phyloP scores from a whole-genome alignment of 2,113 vertebrate genomes.

The Dromiciops gliroides region DNA sequence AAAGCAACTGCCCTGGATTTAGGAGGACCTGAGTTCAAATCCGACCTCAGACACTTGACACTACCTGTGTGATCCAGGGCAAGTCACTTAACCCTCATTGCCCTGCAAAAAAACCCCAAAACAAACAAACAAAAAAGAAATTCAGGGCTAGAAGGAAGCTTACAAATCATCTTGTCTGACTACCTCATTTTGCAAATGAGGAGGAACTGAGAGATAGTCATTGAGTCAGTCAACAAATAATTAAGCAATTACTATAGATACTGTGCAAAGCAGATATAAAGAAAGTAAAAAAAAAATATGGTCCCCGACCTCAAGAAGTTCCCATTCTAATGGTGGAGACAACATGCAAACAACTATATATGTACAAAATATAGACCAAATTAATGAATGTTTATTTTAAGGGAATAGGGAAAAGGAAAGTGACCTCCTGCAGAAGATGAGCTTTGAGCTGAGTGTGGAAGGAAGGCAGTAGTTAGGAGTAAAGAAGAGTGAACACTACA shows the following conservation, averaged over 20 bases:
- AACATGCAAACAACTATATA: neutral
- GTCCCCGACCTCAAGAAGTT: neutral
- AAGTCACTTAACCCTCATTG: too few relatives aligned
- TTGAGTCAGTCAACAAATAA: neutral
- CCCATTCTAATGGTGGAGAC: neutral
- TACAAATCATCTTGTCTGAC: neutral
- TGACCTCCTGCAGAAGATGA: neutral
- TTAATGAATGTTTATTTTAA: neutral
- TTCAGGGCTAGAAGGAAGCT: neutral
- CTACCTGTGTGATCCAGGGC: too few relatives aligned
- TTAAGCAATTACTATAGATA: neutral
- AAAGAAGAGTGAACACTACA: neutral
- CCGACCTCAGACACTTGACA: too few relatives aligned
- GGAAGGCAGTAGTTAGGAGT: neutral
- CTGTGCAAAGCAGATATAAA: neutral
- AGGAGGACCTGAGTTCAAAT: too few relatives aligned
- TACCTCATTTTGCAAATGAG: neutral
- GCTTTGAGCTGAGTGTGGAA: slow-evolving; percentile 8
- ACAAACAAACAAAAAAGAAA: too few relatives aligned
- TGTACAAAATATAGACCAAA: neutral
- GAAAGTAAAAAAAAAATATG: neutral
- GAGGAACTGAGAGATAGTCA: neutral
- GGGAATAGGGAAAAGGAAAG: neutral
- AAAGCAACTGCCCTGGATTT: too few relatives aligned
- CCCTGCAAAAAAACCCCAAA: too few relatives aligned